These are phyloP conservation scores for Tachycineta bicolor DNA, from an alignment of 2,113 vertebrate genomes.

Conservation along the genomic window DNA sequence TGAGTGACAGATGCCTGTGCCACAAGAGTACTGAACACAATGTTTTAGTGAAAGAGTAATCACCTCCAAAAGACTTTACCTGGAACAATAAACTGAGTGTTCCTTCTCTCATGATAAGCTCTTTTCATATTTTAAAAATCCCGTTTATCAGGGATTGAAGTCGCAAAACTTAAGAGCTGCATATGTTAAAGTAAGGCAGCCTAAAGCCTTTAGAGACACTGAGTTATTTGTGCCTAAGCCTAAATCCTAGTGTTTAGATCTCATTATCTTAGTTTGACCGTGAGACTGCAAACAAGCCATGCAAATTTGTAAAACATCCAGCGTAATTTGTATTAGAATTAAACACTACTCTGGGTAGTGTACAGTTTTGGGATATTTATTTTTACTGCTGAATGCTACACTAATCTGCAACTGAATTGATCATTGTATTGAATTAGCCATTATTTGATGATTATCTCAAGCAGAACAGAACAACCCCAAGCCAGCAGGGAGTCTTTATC, in stretches of 20 bases:
- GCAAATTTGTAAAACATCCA: not conserved
- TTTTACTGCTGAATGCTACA: not conserved
- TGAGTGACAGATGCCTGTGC: conserved; percentile 52
- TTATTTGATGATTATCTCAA: conserved; percentile 18
- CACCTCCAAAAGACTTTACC: conserved; percentile 20
- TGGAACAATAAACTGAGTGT: not conserved
- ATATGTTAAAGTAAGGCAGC: not conserved
- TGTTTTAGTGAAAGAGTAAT: not conserved
- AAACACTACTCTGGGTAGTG: not conserved
- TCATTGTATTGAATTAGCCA: not conserved
- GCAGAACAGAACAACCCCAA: not conserved
- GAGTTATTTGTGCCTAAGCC: not conserved
- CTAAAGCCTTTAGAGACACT: not conserved
- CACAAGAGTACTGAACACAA: not conserved
- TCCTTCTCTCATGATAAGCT: not conserved
- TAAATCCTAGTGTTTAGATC: not conserved
- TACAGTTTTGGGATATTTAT: not conserved
- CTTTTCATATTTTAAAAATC: conserved; percentile 6
- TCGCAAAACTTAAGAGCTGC: not conserved
- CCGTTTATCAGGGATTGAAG: not conserved
- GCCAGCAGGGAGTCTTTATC: not conserved
- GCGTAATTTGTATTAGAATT: not conserved
- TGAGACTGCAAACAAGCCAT: not conserved
- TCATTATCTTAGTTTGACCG: conserved; percentile 18
- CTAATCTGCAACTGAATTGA: conserved; percentile 18